phyloP scores from a whole-genome alignment of 2,113 vertebrate species.

The Crotophaga sulcirostris region DNA sequence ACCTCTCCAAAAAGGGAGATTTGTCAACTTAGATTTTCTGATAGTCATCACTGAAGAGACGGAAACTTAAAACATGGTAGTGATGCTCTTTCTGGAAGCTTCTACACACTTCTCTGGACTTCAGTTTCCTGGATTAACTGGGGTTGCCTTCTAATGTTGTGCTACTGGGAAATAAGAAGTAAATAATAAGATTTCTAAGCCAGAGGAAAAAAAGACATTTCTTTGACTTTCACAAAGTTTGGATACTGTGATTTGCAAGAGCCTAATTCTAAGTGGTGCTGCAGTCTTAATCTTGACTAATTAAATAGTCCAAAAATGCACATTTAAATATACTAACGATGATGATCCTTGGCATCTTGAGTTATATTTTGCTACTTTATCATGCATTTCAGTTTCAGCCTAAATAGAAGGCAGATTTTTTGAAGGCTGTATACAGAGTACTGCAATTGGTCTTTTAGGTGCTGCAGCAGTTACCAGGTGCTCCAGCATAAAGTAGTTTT shows the following conservation, averaged over 20 bases:
- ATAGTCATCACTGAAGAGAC: background rate
- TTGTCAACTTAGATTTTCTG: conserved; percentile 1
- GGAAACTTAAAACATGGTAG: background rate
- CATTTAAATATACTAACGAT: background rate
- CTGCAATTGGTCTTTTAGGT: background rate
- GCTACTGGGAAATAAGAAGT: background rate
- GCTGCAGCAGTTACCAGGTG: background rate
- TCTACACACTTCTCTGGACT: background rate
- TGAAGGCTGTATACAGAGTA: background rate
- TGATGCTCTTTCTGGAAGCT: background rate
- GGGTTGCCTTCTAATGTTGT: background rate
- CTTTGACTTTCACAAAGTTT: background rate
- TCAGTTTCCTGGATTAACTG: background rate
- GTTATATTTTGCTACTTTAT: background rate
- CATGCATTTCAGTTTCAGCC: too few relatives aligned
- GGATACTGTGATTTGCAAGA: background rate
- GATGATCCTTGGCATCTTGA: background rate
- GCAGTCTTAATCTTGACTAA: background rate
- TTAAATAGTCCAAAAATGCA: background rate
- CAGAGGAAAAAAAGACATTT: background rate
- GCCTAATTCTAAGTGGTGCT: background rate
- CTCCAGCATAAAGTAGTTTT: background rate
- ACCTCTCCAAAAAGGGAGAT: background rate
- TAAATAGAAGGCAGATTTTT: background rate
- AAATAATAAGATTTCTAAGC: background rate